These are phyloP conservation scores for Drosophila tripunctata DNA, from an alignment of 2,888 invertebrate genomes.

Conservation along the genomic window DNA sequence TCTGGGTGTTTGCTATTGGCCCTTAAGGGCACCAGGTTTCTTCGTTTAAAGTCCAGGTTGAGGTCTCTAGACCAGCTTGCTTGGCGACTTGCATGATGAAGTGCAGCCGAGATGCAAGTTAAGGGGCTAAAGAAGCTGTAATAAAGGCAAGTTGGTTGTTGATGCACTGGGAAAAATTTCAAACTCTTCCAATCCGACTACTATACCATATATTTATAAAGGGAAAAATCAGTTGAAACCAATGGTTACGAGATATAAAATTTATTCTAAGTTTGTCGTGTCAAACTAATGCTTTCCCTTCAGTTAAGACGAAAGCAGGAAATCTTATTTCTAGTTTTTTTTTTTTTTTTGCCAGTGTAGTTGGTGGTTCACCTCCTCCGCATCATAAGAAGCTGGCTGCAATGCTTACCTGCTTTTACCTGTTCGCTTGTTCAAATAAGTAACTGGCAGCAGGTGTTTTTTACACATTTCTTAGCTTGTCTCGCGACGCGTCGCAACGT, in stretches of 20 bases:
- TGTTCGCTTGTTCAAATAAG: conserved; percentile 60
- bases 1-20: conserved; percentile 36
- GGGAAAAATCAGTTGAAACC: too few relatives aligned
- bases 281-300: too few relatives aligned
- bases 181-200: too few relatives aligned
- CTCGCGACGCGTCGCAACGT: conserved; percentile 45
- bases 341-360: not conserved
- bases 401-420: conserved; percentile 26
- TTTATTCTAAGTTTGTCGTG: too few relatives aligned
- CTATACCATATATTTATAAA: too few relatives aligned
- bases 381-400: conserved; percentile 60
- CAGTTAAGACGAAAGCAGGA: too few relatives aligned
- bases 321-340: too few relatives aligned
- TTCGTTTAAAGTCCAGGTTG: conserved; percentile 12
- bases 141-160: too few relatives aligned
- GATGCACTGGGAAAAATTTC: too few relatives aligned
- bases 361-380: conserved; percentile 56
- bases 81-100: conserved; percentile 71
- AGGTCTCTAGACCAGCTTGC: conserved; percentile 26
- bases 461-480: conserved; percentile 76
- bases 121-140: too few relatives aligned
- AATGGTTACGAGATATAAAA: too few relatives aligned
- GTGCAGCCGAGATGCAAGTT: conserved; percentile 64
- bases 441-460: conserved; percentile 80
- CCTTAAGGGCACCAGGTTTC: conserved; percentile 48